Evolutionary conservation across 1,140 invertebrate species (phyloP).

Genomic region (Leptopilina clavipes): DNA sequence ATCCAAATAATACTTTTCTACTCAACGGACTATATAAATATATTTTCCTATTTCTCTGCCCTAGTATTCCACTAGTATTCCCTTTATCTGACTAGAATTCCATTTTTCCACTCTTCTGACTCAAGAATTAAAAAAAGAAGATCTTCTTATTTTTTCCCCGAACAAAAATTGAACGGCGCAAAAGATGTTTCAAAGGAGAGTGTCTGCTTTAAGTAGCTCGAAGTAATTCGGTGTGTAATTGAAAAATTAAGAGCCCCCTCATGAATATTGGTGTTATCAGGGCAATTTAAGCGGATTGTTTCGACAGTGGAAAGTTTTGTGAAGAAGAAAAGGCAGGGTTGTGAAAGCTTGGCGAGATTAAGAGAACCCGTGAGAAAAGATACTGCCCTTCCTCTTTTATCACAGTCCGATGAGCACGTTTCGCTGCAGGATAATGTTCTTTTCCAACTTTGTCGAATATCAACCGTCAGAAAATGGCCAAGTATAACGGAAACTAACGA

Average conservation of each 20-base stretch:
- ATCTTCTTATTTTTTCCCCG: no score
- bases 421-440: constrained; percentile 59
- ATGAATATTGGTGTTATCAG: constrained; percentile 11
- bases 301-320: constrained; percentile 6
- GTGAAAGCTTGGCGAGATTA: constrained; percentile 23
- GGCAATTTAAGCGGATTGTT: constrained; percentile 32
- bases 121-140: no score
- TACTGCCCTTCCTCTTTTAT: constrained; percentile 48
- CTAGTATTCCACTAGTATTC: no score
- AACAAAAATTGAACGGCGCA: background rate
- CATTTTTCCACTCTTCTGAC: no score
- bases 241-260: constrained; percentile 4
- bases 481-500: constrained; percentile 48
- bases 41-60: no score
- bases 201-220: constrained; percentile 2
- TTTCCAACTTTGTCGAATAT: constrained; percentile 54
- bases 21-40: no score
- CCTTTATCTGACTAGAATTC: no score
- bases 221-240: constrained; percentile 13
- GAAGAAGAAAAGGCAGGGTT: constrained; percentile 2
- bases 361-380: constrained; percentile 18
- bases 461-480: constrained; percentile 26
- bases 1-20: no score
- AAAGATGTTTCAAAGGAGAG: background rate
- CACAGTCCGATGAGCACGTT: constrained; percentile 58